phyloP scores from a whole-genome alignment of 1,140 invertebrate genomes.

The Sitodiplosis mosellana region DNA sequence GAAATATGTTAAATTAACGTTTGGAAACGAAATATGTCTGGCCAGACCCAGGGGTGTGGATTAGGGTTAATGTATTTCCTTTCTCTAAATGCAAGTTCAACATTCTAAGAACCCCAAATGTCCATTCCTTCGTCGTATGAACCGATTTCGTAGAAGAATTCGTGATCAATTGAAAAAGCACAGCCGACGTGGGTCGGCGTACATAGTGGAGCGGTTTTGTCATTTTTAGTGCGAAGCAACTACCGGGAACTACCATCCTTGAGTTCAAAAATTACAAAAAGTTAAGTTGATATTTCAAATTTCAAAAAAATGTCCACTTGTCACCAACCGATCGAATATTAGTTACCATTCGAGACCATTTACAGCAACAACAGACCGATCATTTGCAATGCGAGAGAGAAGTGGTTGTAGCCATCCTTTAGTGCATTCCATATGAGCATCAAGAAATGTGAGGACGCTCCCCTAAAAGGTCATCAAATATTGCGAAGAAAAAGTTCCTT shows the following conservation, averaged over 20 bases:
- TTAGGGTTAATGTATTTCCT: too few relatives aligned
- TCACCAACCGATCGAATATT: too few relatives aligned
- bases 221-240: background rate
- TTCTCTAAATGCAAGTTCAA: slow-evolving; percentile 49
- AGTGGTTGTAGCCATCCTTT: slow-evolving; percentile 40
- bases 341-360: too few relatives aligned
- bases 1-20: too few relatives aligned
- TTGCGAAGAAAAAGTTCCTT: too few relatives aligned
- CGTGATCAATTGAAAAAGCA: slow-evolving; percentile 1
- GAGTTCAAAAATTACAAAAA: slow-evolving; percentile 18
- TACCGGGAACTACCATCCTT: slow-evolving; percentile 13
- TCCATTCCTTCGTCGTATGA: slow-evolving; percentile 68
- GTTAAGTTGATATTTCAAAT: slow-evolving; percentile 14
- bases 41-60: too few relatives aligned
- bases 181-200: background rate
- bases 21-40: too few relatives aligned
- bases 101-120: slow-evolving; percentile 68
- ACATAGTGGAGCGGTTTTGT: background rate
- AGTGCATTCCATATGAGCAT: slow-evolving; percentile 57
- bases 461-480: slow-evolving; percentile 26
- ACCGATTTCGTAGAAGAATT: slow-evolving; percentile 33
- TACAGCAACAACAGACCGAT: slow-evolving; percentile 23
- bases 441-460: slow-evolving; percentile 51
- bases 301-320: slow-evolving; percentile 25
- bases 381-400: slow-evolving; percentile 25